Evolutionary conservation across 2,888 invertebrate species (phyloP), one percentile per base, ranked within the genome.

Genomic region (Phortica magna): DNA sequence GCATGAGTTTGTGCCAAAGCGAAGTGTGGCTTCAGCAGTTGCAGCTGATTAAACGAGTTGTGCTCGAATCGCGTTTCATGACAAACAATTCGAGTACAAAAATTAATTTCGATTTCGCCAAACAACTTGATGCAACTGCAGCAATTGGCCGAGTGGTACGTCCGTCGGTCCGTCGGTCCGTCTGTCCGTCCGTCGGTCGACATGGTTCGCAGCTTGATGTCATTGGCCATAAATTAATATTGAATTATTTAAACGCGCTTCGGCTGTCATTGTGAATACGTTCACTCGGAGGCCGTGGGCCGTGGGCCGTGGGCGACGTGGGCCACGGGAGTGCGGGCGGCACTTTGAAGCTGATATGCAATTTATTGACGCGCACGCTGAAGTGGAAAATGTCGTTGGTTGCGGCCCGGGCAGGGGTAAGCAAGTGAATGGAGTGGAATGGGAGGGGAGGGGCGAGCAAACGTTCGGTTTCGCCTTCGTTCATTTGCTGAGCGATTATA

Each of bases 401-500:
- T 5, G 10, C 19, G 61, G 7, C 22, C 2, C 7, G 1, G 31
- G 7, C 17, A 61, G 19, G 22, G 17, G 6, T 4, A 19, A 61
- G 61, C 22, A 61, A 61, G 19, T 61, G 22, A 7, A 61, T 12
- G n/a, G 9, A 2, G 7, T 48, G 14, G 2, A 48, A 6, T 48
- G 6, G 10, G 6, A 48, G 3, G 9, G 48, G 7, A 14, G 7
- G 48, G 48, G 48, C 10, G 48, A 14, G 9, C 10, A 48, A 48
- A 4, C 55, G 1, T 12, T 12, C 55, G 55, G 14, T 55, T 55
- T 14, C 17, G 14, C 55, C 14, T 68, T 43, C 70, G 55, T 71
- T 71, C 70, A 71, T 71, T 71, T 61, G 22, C 64, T 68, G 59
- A 67, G 57, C 68, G 68, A 68, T 74, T 74, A 74, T 74, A 74